A percentile compares a stretch with the other conserved stretches of the same genome.
Conservation (phyloP, 92 coral and sea anemone genomes). For the Paramuricea clavata region DNA sequence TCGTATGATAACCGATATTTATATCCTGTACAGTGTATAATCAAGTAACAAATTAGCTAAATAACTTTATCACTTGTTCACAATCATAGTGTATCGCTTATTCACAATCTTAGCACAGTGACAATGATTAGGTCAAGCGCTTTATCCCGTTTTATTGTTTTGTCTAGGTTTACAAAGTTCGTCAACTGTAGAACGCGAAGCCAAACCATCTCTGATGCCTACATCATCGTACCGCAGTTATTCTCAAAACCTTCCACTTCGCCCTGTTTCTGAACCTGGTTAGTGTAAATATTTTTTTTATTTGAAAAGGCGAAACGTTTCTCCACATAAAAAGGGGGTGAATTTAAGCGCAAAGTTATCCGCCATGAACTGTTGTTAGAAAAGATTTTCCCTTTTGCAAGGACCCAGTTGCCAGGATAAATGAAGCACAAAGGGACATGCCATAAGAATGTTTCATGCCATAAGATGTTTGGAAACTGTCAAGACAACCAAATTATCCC, state of each 20-base stretch:
- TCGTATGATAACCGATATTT: too few species aligned
- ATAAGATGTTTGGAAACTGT: background rate
- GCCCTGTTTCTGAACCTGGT: slow-evolving; percentile 29
- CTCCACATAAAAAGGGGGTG: background rate
- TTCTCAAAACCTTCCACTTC: background rate
- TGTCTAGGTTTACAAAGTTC: slow-evolving; percentile 9
- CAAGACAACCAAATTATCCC: background rate
- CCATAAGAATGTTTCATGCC: too few species aligned
- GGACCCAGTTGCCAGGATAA: too few species aligned
- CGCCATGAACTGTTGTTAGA: too few species aligned
- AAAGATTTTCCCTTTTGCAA: too few species aligned
- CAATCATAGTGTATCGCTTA: too few species aligned
- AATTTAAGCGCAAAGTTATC: background rate
- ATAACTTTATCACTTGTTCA: background rate
- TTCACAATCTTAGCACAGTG: too few species aligned
- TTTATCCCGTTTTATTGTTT: too few species aligned
- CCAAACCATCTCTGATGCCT: slow-evolving; percentile 9
- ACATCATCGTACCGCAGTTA: slow-evolving; percentile 7
- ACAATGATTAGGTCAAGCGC: too few species aligned
- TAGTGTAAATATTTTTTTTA: background rate
- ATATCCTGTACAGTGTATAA: too few species aligned
- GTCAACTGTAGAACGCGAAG: slow-evolving; percentile 24
- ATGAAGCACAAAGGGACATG: too few species aligned
- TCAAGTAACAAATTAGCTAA: background rate
- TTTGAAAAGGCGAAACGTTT: background rate